A percentile compares a stretch with the other conserved stretches of the same genome.
phyloP scores from a whole-genome alignment of 1,140 invertebrate genomes.

The Bathynomus jamesi region DNA sequence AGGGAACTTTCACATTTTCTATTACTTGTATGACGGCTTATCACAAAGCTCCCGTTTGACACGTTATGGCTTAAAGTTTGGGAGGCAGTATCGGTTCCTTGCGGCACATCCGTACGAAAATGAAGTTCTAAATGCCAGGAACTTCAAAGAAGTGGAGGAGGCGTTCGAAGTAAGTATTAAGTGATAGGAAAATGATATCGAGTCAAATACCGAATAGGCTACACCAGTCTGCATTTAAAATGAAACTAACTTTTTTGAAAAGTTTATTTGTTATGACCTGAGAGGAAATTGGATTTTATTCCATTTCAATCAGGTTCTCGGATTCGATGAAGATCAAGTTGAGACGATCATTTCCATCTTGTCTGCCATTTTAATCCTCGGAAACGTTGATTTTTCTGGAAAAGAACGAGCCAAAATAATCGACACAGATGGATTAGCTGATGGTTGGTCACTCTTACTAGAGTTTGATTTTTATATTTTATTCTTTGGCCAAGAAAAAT shows the following conservation, averaged over 20 bases:
- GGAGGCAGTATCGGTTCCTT: slow-evolving; percentile 23
- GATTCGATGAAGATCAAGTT: slow-evolving; percentile 20
- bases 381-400: slow-evolving; percentile 25
- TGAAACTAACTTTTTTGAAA: too few species aligned
- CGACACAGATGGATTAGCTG: background rate
- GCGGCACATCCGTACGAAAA: slow-evolving; percentile 19
- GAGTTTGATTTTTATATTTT: too few species aligned
- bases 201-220: too few species aligned
- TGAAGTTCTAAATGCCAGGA: slow-evolving; percentile 25
- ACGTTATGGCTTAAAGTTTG: slow-evolving; percentile 25
- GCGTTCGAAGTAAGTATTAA: too few species aligned
- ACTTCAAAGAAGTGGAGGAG: slow-evolving; percentile 22
- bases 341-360: slow-evolving; percentile 24
- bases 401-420: background rate
- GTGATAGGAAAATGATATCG: too few species aligned
- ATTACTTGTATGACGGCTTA: slow-evolving; percentile 31
- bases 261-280: too few species aligned
- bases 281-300: background rate
- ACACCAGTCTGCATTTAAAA: too few species aligned
- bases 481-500: too few species aligned
- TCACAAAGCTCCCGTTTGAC: slow-evolving; percentile 22
- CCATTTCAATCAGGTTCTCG: background rate
- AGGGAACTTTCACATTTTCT: slow-evolving; percentile 14
- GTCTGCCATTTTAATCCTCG: slow-evolving; percentile 26
- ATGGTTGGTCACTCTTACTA: background rate